phyloP scores from a whole-genome alignment of 2,113 vertebrate genomes.

The Corynorhinus townsendii region DNA sequence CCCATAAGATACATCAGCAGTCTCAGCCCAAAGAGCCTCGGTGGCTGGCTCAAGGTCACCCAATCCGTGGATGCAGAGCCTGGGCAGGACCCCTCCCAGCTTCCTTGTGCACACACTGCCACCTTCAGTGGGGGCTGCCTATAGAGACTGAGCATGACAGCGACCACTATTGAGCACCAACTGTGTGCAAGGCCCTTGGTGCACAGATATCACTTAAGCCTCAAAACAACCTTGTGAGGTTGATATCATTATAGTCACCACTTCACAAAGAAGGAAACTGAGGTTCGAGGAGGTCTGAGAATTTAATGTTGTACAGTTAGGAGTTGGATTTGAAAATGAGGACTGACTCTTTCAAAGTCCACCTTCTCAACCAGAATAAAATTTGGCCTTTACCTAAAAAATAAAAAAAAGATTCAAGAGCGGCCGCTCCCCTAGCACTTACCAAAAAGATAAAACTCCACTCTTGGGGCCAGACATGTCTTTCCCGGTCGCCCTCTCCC shows the following conservation, averaged over 20 bases:
- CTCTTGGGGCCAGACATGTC: not conserved
- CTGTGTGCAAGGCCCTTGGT: not conserved
- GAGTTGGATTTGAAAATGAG: not conserved
- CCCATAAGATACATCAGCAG: not conserved
- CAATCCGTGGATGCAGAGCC: not conserved
- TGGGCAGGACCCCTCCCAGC: not conserved
- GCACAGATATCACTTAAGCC: not conserved
- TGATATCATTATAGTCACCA: not conserved
- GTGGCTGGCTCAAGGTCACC: not conserved
- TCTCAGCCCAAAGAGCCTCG: not conserved
- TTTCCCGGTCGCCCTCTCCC: slow-evolving; percentile 26
- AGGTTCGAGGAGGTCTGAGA: not conserved
- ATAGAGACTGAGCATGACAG: not conserved
- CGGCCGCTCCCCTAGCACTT: not conserved
- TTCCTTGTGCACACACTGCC: not conserved
- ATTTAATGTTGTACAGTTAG: not conserved
- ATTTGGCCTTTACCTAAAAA: not conserved
- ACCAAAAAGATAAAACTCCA: not conserved
- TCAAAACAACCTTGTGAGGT: not conserved
- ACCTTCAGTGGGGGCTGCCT: not conserved
- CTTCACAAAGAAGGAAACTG: not conserved
- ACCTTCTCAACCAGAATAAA: not conserved
- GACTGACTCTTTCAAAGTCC: not conserved
- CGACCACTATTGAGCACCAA: not conserved
- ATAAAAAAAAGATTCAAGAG: not conserved